Base-by-base conservation (phyloP, 2,113 vertebrate species). In the Meleagris gallopavo region DNA sequence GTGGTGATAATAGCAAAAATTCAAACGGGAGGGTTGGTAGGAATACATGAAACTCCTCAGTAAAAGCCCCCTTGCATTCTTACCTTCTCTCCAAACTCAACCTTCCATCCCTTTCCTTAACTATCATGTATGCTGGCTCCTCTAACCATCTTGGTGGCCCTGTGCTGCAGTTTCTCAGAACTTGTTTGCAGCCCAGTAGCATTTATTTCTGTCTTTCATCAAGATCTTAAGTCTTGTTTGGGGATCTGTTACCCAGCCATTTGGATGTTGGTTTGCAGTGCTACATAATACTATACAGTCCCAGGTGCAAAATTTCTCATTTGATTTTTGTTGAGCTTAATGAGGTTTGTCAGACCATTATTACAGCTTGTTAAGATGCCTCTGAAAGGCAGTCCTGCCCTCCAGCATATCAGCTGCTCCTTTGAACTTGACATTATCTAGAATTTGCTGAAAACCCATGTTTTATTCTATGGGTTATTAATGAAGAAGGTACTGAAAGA, bases 101-200 rank as follows among this genome's bases (percentile, higher is more conserved):
- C 13, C 86, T 50, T 24, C 50, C 5, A 18, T 4, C 8, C 14
- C 12, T 71, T 83, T 40, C 65, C 18, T 74, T 54, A 50, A 12
- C 65, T 36, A 17, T 45, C 21, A 1, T 0, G 3, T 82, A 27
- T 1, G 3, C 36, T 57, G 45, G 22, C 14, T 15, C 3, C 8
- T 1, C 6, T 25, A 22, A 1, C 25, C 16, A 19, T 25, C 2
- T 48, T 27, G 5, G 10, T 27, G 25, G 12, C 15, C 29, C 12
- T 45, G 0, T 55, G 17, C 12, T 70, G 10, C 16, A n/a, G 20
- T n/a, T 80, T 30, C 38, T 48, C 13, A 21, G 45, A 27, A 32
- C 54, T 93, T 74, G 16, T 50, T 50, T 16, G 74, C 52, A 91
- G 70, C 9, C 25, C 20, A 8, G 13, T 36, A 55, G 41, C 27